Conservation (phyloP, 2,797 vertebrate species). For the Xiphorhynchus erythropygius region DNA sequence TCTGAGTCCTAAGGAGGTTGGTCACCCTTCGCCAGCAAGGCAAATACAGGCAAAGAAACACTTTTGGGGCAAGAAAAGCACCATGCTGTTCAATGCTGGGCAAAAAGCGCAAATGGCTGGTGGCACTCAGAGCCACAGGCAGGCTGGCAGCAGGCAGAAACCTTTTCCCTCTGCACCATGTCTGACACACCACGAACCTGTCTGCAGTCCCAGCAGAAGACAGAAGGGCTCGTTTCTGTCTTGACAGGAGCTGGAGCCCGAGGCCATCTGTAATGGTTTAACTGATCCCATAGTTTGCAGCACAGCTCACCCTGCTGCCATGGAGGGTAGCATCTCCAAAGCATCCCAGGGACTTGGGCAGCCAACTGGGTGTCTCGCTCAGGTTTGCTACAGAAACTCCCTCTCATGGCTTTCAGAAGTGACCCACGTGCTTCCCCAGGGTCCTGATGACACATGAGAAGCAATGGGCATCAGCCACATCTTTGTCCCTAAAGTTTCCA, state of each 20-base stretch:
- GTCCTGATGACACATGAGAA: neutral
- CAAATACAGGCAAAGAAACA: neutral
- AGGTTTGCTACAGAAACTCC: neutral
- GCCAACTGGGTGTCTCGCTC: fast-evolving
- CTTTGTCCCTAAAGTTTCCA: fast-evolving
- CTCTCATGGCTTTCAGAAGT: neutral
- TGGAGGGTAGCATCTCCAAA: neutral
- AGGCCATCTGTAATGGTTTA: neutral
- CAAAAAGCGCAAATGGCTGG: neutral
- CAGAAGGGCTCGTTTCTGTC: neutral
- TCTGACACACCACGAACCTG: neutral
- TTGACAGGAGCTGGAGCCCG: neutral
- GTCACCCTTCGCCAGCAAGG: neutral
- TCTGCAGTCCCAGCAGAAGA: neutral
- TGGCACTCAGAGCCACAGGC: neutral
- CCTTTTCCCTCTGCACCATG: neutral
- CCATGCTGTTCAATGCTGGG: neutral
- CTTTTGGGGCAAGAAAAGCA: neutral
- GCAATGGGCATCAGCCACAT: neutral
- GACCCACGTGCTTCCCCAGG: neutral
- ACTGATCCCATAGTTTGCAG: neutral
- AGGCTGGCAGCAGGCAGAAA: neutral
- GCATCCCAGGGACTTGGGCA: neutral
- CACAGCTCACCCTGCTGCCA: neutral
- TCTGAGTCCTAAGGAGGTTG: neutral